These are phyloP conservation scores for Brachypodius melanocephalos DNA, from an alignment of 2,113 vertebrate species.

Conservation along the genomic window DNA sequence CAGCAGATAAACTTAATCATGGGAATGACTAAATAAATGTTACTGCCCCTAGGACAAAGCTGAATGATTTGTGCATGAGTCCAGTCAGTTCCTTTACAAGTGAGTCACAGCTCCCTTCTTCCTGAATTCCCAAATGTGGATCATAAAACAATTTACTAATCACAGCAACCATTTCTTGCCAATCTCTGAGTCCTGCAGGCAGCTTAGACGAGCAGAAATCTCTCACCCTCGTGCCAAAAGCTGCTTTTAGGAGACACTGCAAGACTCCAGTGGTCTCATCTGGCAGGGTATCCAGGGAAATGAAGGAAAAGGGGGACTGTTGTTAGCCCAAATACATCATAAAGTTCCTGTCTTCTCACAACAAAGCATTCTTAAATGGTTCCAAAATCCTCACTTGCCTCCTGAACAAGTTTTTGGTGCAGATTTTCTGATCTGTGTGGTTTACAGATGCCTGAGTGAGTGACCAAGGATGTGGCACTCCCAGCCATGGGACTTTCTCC, in stretches of 20 bases:
- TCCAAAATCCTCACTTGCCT: background rate
- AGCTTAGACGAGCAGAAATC: background rate
- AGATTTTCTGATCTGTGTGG: background rate
- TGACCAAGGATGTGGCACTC: background rate
- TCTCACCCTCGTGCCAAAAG: background rate
- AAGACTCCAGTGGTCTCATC: background rate
- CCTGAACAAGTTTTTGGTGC: background rate
- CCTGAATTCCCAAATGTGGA: background rate
- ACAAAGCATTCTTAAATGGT: background rate
- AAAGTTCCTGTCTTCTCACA: background rate
- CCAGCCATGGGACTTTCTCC: background rate
- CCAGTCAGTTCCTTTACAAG: conserved; percentile 17
- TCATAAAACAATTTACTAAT: background rate
- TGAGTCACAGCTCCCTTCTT: conserved; percentile 14
- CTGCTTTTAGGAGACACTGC: background rate
- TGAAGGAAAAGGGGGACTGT: background rate
- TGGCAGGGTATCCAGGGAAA: background rate
- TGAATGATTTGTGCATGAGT: background rate
- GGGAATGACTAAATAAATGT: background rate
- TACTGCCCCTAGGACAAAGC: background rate
- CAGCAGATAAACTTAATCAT: background rate
- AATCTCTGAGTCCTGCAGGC: background rate
- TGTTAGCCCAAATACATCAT: background rate
- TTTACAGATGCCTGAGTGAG: background rate
- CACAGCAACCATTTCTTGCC: background rate